A percentile compares a stretch with the other conserved stretches of the same genome.
phyloP scores from a whole-genome alignment of 64 coral and sea anemone genomes.

The Anthopleura sola region DNA sequence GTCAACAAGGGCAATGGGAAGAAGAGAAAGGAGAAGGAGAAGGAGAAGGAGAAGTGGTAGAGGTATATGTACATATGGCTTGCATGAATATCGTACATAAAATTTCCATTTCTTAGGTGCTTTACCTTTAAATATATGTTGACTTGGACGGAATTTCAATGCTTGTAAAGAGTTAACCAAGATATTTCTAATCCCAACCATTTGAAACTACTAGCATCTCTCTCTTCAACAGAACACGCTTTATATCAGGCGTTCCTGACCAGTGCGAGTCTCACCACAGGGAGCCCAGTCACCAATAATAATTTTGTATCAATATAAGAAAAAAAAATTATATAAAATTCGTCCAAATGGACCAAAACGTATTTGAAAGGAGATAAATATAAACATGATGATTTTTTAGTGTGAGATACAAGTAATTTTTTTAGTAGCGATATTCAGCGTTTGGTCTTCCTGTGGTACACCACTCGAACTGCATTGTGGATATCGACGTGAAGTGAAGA shows the following conservation, averaged over 20 bases:
- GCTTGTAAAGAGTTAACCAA: neutral
- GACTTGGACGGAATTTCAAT: neutral
- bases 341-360: too few species aligned
- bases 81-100: neutral
- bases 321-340: too few species aligned
- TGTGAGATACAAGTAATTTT: neutral
- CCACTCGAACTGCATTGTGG: neutral
- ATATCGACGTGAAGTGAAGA: neutral
- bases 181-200: neutral
- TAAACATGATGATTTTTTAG: neutral
- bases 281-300: neutral
- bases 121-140: slow-evolving; percentile 1
- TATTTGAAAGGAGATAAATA: neutral
- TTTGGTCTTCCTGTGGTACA: neutral
- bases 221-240: neutral
- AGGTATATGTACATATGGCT: too few species aligned
- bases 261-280: neutral
- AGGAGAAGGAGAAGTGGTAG: neutral
- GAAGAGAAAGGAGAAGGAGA: neutral
- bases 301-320: too few species aligned
- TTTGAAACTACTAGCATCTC: neutral
- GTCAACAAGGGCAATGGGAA: neutral
- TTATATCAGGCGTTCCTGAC: neutral
- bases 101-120: neutral
- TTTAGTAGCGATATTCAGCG: neutral